phyloP scores from a whole-genome alignment of 2,113 vertebrate species.

The Nothocercus nigrocapillus region DNA sequence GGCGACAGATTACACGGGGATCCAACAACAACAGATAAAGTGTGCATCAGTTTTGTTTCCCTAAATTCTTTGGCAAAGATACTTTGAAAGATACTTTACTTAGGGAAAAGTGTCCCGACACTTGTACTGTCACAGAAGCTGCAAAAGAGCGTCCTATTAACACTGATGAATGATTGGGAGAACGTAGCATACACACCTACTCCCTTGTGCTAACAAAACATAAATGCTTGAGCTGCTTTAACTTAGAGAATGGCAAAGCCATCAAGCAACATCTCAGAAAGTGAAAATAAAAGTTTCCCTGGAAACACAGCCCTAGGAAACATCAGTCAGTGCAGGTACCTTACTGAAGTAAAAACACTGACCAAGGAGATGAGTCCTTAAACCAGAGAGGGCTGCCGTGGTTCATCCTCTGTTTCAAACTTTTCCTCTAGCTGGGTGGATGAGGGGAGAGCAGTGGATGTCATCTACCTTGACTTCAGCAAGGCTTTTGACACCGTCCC shows the following conservation, averaged over 20 bases:
- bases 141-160: background rate
- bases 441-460: too few species aligned
- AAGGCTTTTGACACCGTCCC: too few species aligned
- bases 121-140: background rate
- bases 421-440: background rate
- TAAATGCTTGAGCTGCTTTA: background rate
- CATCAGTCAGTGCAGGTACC: background rate
- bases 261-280: background rate
- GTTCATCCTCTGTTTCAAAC: background rate
- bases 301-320: background rate
- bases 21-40: background rate
- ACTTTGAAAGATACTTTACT: too few species aligned
- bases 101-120: rapidly evolving
- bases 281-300: background rate
- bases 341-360: background rate
- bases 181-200: rapidly evolving
- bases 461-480: too few species aligned
- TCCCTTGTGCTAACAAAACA: background rate
- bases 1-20: background rate
- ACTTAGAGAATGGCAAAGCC: background rate
- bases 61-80: background rate
- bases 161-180: background rate
- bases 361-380: background rate
- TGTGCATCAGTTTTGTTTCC: background rate
- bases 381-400: background rate